Conservation (phyloP, 2,888 invertebrate genomes). For the Andrena camellia region DNA sequence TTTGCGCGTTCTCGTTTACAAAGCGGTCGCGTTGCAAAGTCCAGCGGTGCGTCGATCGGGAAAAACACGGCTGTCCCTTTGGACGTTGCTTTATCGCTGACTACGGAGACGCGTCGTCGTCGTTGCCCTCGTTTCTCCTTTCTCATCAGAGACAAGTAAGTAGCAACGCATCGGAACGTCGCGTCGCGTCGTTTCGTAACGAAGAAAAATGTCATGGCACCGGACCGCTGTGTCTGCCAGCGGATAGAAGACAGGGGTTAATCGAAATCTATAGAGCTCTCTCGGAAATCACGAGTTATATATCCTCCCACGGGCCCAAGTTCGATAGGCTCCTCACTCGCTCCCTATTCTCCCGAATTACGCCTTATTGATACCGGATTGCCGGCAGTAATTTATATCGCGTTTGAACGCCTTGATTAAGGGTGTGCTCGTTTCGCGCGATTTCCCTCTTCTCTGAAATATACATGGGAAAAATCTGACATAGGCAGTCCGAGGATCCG, state of each 20-base stretch:
- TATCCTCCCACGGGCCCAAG: slow-evolving; percentile 62
- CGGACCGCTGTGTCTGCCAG: slow-evolving; percentile 33
- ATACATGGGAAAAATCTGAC: background rate
- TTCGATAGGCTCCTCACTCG: slow-evolving; percentile 12
- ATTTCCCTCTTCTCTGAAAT: background rate
- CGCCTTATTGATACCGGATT: slow-evolving; percentile 77
- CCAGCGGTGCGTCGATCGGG: slow-evolving; percentile 1
- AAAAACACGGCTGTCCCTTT: slow-evolving; percentile 1
- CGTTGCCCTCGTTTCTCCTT: background rate
- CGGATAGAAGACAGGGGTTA: slow-evolving; percentile 67
- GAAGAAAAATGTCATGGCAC: slow-evolving; percentile 75
- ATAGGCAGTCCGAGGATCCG: background rate
- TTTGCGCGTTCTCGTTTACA: background rate
- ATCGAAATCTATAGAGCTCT: slow-evolving; percentile 76
- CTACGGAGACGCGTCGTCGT: background rate
- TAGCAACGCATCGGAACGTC: background rate
- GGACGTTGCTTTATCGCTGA: background rate
- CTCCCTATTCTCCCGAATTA: slow-evolving; percentile 75
- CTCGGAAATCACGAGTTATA: slow-evolving; percentile 77
- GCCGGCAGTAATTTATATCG: slow-evolving; percentile 73
- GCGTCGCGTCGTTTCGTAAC: slow-evolving; percentile 52
- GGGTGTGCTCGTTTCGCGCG: slow-evolving; percentile 30
- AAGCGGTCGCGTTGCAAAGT: background rate
- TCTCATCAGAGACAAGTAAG: background rate
- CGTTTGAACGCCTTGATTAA: slow-evolving; percentile 48